Evolutionary conservation across 2,888 invertebrate genomes (phyloP).

Genomic region (Mesochorus sp.): DNA sequence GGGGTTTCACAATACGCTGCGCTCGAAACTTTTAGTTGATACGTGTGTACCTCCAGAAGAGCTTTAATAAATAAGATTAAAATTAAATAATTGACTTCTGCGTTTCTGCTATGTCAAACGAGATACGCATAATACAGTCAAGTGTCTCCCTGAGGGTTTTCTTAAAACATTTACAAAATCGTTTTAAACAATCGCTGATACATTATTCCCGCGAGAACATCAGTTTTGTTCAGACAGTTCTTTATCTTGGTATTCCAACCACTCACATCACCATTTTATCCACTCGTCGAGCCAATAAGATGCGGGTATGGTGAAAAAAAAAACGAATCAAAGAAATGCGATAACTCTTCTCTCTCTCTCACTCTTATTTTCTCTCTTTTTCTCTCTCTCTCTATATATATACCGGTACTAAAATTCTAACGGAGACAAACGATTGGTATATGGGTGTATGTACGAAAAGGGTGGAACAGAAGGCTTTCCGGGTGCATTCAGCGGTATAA

Average conservation of each 20-base stretch:
- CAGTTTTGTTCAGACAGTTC: conserved; percentile 1
- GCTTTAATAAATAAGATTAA: too few species aligned
- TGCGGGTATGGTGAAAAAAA: not conserved
- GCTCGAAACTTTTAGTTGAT: too few species aligned
- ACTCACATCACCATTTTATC: not conserved
- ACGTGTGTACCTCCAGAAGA: too few species aligned
- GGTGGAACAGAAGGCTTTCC: conserved; percentile 29
- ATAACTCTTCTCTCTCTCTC: not conserved
- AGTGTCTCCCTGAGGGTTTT: too few species aligned
- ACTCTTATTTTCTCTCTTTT: too few species aligned
- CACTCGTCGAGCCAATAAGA: not conserved
- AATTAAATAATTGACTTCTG: too few species aligned
- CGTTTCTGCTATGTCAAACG: too few species aligned
- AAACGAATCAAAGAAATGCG: not conserved
- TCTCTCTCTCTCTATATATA: not conserved
- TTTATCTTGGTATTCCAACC: conserved; percentile 7
- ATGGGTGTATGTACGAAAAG: not conserved
- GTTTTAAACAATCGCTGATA: not conserved
- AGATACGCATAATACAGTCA: too few species aligned
- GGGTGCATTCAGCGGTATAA: conserved; percentile 59
- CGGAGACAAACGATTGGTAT: conserved; percentile 54
- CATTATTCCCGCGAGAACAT: not conserved
- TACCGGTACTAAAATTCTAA: conserved; percentile 47
- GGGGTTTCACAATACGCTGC: too few species aligned
- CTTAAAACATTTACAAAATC: too few species aligned